Conservation (phyloP, 2,113 vertebrate genomes). For the Chaenogobius annularis region DNA sequence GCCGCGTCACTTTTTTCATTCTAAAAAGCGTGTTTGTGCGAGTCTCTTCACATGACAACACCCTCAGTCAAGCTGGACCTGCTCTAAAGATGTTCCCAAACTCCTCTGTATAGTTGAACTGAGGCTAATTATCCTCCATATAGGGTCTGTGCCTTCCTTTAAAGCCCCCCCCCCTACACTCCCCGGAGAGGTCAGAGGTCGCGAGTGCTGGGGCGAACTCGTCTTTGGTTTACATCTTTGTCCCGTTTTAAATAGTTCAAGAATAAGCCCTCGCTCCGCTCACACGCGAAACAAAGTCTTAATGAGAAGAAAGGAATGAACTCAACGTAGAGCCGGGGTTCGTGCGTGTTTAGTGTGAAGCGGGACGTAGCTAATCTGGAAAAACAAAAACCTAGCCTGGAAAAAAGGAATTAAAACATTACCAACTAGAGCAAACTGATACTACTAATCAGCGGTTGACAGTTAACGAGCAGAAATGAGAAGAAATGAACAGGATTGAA, state of each 20-base stretch:
- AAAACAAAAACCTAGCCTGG: neutral
- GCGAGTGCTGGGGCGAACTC: neutral
- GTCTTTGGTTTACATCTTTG: slow-evolving; percentile 9
- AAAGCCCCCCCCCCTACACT: neutral
- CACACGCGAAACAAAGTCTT: neutral
- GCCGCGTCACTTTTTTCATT: neutral
- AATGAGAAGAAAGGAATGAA: neutral
- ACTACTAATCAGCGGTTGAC: too few species aligned
- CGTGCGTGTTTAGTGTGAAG: neutral
- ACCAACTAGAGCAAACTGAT: neutral
- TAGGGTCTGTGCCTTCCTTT: neutral
- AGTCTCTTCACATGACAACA: neutral
- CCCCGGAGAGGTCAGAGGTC: neutral
- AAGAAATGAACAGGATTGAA: too few species aligned
- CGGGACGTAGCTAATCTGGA: neutral
- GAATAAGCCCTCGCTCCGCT: slow-evolving; percentile 1
- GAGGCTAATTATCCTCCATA: neutral
- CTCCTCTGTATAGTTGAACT: neutral
- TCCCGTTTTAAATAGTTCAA: neutral
- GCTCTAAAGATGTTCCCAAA: neutral
- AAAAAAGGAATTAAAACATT: neutral
- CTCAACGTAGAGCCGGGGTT: neutral
- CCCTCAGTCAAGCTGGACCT: too few species aligned
- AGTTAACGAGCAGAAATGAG: too few species aligned
- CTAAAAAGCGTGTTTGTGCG: neutral